phyloP scores from a whole-genome alignment of 2,888 invertebrate species.

The Tryphoninae sp. region DNA sequence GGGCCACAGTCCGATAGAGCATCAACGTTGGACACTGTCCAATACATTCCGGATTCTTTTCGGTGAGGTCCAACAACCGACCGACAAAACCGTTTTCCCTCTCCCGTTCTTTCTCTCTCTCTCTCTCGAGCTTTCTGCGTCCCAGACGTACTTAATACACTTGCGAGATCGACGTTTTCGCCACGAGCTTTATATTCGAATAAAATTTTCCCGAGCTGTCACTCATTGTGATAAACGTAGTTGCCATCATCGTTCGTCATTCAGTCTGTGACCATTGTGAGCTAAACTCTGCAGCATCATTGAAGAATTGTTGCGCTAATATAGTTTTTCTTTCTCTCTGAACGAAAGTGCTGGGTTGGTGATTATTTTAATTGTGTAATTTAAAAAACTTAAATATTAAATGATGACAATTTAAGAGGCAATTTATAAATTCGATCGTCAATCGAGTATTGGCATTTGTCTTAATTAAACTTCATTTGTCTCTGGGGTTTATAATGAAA shows the following conservation, averaged over 20 bases:
- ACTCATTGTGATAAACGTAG: slow-evolving; percentile 30
- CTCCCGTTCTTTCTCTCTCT: neutral
- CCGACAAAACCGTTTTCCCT: slow-evolving; percentile 14
- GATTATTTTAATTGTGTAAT: slow-evolving; percentile 22
- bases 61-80: slow-evolving; percentile 63
- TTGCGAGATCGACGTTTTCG: slow-evolving; percentile 24
- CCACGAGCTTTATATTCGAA: slow-evolving; percentile 33
- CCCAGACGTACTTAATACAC: slow-evolving; percentile 16
- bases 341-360: slow-evolving; percentile 27
- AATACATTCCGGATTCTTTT: slow-evolving; percentile 73
- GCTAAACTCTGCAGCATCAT: neutral
- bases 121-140: neutral
- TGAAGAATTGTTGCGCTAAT: neutral
- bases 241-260: slow-evolving; percentile 35
- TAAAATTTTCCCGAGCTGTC: slow-evolving; percentile 35
- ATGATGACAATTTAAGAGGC: neutral
- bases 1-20: slow-evolving; percentile 67
- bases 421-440: too few species aligned
- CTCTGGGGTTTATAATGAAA: too few species aligned
- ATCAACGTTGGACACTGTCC: slow-evolving; percentile 71
- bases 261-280: slow-evolving; percentile 10
- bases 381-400: neutral
- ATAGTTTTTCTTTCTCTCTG: neutral
- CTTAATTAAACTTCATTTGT: too few species aligned
- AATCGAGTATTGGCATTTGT: too few species aligned